Base-by-base conservation (phyloP, 2,888 invertebrate species). In the Nephrotoma appendiculata region DNA sequence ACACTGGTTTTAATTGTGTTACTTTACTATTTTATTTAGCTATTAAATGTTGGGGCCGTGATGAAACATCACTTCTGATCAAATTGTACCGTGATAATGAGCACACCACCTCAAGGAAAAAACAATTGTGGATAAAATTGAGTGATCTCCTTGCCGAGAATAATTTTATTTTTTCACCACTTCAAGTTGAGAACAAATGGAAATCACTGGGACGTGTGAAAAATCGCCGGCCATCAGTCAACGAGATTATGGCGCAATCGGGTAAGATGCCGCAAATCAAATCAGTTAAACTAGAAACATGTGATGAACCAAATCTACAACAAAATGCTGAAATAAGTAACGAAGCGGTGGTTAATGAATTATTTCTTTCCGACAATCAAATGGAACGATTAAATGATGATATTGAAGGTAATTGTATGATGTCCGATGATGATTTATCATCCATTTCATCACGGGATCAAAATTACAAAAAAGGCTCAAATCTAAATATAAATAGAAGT, bases 111-210 rank as follows among this genome's bases (percentile, higher is more conserved):
- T 2, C 41, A 6, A 84, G 15, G n/a, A 84, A 84, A n/a, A 84
- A 84, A 42, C n/a, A 42, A 42, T 43, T 84, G n/a, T 84, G 84
- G 84, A 6, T 42, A 7, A 43, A 42, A n/a, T n/a, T 84, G 7
- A 84, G 84, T 42, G 43, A 6, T 42, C 41, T 84, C 12, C 15
- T 84, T 1, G 41, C 84, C 7, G 84, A 84, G n/a, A 42, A 42
- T 84, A 15, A 42, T 84, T 84, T 84, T 84, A 15, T 42, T 7
- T 84, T 42, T 42, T 84, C 84, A 84, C 42, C 84, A 15, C 41
- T 84, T 15, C 84, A 84, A 84, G 84, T 84, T n/a, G 84, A 84
- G 15, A 84, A 84, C 5, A 84, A 84, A 84, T 84, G 84, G 84
- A 84, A 84, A 84, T 42, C 84, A 42, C 5, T 84, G 43, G 84